Base-by-base conservation (phyloP, 2,113 vertebrate genomes). In the Gymnocephalus cernua region DNA sequence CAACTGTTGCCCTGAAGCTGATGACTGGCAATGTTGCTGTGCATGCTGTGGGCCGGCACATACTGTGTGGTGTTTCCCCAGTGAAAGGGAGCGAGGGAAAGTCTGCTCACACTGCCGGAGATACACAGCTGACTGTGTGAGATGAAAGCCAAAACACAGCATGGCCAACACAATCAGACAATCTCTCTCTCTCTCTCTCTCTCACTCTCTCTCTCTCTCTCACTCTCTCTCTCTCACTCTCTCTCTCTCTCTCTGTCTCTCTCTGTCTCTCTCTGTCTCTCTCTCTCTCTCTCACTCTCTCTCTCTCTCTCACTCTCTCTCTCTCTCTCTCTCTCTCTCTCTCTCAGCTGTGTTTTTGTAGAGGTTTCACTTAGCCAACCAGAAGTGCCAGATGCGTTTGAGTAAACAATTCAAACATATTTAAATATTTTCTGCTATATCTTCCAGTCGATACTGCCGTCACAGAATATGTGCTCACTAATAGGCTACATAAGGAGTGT, bases 111-210 rank as follows among this genome's bases (percentile, higher is more conserved):
- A 25, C 38, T 67, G 48, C 53, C 21, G 47, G 29, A 64, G 47
- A 79, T 23, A 41, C 53, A 62, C 62, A 72, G 29, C 74, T 78
- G 62, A 62, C 47, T 47, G 62, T 50, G 41, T 56, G 44, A 70
- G 38, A 25, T 67, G 69, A 73, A 77, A 82, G 71, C 27, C 48
- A 67, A 78, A 61, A 77, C 62, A 76, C 44, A 51, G 65, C 29
- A 11, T 29, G 23, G 11, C 64, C n/a, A 84, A 62, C 63, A 61
- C 45, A 41, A 25, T 13, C 25, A 21, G 56, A 54, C 38, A 70
- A 18, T 25, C 32, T 32, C 32, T 32, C 32, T 32, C 29, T 29
- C 29, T n/a, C n/a, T 29, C 29, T 29, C 29, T 29, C 29, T 29
- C 29, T 29, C 32, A 6, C 32, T 32, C 32, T 32, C 32, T 32